A percentile compares a stretch with the other conserved stretches of the same genome.
Conservation (phyloP, 2,113 vertebrate genomes). For the Malurus alboscapulatus region DNA sequence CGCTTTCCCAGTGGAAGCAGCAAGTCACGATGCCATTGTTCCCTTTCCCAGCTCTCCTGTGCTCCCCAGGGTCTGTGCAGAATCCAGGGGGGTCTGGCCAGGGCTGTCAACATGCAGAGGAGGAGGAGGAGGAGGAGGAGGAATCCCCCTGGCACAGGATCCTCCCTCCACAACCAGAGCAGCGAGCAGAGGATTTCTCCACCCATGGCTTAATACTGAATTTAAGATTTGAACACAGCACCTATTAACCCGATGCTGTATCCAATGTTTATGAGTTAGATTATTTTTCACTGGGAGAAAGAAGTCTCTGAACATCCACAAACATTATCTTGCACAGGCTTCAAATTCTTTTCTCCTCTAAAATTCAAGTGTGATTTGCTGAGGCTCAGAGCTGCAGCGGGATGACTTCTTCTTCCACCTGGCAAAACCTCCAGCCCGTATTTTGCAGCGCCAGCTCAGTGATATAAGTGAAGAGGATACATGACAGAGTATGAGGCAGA, state of each 20-base stretch:
- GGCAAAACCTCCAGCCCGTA: background rate
- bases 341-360: background rate
- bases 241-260: background rate
- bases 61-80: background rate
- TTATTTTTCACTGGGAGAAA: background rate
- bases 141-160: background rate
- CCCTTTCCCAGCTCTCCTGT: background rate
- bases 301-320: background rate
- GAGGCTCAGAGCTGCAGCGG: background rate
- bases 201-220: background rate
- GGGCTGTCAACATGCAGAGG: background rate
- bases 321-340: background rate
- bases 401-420: background rate
- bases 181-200: background rate
- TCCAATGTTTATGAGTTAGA: background rate
- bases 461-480: background rate
- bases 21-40: accelerated
- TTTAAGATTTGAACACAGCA: background rate
- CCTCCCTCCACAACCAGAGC: background rate
- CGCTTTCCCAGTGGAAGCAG: background rate
- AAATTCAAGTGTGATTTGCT: background rate
- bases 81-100: background rate
- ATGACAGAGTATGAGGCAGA: background rate
- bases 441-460: background rate
- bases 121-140: background rate